Evolutionary conservation across 2,797 vertebrate species (phyloP).

Genomic region (Kryptopterus vitreolus): DNA sequence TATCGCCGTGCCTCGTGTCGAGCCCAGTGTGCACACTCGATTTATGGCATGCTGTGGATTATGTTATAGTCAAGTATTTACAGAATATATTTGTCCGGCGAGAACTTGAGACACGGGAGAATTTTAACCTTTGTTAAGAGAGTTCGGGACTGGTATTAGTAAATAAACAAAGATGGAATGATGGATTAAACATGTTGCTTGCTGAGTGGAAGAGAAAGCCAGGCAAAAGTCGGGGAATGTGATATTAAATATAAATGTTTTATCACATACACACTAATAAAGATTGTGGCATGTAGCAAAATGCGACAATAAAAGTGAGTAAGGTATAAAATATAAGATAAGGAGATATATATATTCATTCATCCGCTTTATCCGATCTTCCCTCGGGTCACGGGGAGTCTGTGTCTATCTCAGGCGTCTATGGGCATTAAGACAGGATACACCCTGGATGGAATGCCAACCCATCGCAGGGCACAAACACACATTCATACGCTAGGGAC

Average conservation of each 20-base stretch:
- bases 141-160: background rate
- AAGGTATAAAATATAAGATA: too few species aligned
- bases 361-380: too few species aligned
- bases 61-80: background rate
- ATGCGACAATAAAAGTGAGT: too few species aligned
- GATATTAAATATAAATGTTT: background rate
- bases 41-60: background rate
- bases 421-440: too few species aligned
- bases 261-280: too few species aligned
- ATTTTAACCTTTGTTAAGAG: background rate
- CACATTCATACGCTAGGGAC: too few species aligned
- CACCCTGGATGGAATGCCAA: too few species aligned
- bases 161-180: background rate
- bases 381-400: too few species aligned
- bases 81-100: background rate
- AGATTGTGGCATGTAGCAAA: too few species aligned
- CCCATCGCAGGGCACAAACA: too few species aligned
- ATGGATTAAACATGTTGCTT: background rate
- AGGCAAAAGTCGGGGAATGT: background rate
- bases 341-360: too few species aligned
- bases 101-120: background rate
- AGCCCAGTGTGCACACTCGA: background rate
- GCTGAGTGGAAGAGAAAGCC: background rate
- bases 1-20: background rate
- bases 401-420: too few species aligned